Evolutionary conservation across 2,888 invertebrate species (phyloP), one percentile per base, ranked within the genome.

Genomic region (Microplitis deprimator): DNA sequence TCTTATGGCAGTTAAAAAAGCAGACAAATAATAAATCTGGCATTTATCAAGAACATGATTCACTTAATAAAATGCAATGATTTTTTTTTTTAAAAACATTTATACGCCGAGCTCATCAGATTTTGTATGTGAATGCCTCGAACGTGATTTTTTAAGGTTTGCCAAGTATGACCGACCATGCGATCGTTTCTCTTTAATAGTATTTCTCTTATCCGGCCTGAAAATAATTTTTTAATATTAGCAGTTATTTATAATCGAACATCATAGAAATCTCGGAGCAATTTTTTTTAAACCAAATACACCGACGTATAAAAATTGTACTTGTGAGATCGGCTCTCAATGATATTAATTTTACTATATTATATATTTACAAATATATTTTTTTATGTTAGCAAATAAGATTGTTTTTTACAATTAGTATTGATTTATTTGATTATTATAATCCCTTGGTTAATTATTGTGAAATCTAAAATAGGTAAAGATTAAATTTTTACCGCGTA

Each of bases 91-190:
- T 3, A 29, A 20, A 29, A 29, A 29, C 85, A 85, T 86, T 84
- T 86, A 86, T 85, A 84, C 84, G 86, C 88, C 87, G 86, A 79
- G 83, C 82, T 87, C 86, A 83, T 84, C 82, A 82, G 85, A 85
- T 81, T 87, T 83, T 75, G 64, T 78, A 83, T 85, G 87, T 84
- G 83, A 79, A 77, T 75, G 82, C 84, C 87, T 87, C 82, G 88
- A 84, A 83, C 87, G 86, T 82, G 84, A 82, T 79, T 84, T 84
- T 84, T 84, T 88, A 85, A 85, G 79, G 78, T 84, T 83, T 84
- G 83, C 81, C 79, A 75, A 73, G 83, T 86, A 84, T 82, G 85
- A 83, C 84, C 83, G 83, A 81, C 82, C 84, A 82, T 85, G 83
- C 80, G 83, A 83, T 80, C 84, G 81, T 83, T 84, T 78, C 79